Percentiles rank a stretch among this genome's conserved stretches.
These are phyloP conservation scores for Eulemur rubriventer DNA, from an alignment of 2,797 vertebrate genomes.

Conservation along the genomic window DNA sequence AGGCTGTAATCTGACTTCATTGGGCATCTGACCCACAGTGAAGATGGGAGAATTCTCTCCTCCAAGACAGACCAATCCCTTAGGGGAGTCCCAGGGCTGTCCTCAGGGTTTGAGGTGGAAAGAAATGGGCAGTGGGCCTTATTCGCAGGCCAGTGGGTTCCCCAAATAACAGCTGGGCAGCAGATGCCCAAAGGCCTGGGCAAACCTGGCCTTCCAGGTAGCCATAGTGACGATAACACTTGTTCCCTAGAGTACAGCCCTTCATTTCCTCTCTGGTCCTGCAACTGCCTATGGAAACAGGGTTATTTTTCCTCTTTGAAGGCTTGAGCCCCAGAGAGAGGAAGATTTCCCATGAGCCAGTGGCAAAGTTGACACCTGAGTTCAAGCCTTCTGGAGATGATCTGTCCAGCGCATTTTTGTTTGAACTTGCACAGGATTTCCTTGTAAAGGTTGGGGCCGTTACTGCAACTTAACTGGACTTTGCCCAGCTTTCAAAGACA, in stretches of 20 bases:
- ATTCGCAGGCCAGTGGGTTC: background rate
- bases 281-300: background rate
- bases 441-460: background rate
- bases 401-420: background rate
- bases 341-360: background rate
- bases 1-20: background rate
- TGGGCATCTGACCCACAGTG: background rate
- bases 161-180: background rate
- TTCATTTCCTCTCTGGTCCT: background rate
- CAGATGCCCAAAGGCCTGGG: background rate
- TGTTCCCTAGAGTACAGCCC: background rate
- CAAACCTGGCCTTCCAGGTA: background rate
- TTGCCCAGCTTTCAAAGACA: background rate
- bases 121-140: background rate
- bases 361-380: background rate
- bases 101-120: background rate
- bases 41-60: background rate
- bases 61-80: background rate
- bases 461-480: background rate
- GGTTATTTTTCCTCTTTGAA: background rate
- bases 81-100: background rate
- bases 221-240: background rate
- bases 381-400: background rate
- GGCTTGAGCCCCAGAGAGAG: background rate
- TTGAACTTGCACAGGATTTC: background rate